Percentiles rank a stretch among this genome's conserved stretches.
phyloP scores from a whole-genome alignment of 2,888 invertebrate species.

The Dione vanillae region DNA sequence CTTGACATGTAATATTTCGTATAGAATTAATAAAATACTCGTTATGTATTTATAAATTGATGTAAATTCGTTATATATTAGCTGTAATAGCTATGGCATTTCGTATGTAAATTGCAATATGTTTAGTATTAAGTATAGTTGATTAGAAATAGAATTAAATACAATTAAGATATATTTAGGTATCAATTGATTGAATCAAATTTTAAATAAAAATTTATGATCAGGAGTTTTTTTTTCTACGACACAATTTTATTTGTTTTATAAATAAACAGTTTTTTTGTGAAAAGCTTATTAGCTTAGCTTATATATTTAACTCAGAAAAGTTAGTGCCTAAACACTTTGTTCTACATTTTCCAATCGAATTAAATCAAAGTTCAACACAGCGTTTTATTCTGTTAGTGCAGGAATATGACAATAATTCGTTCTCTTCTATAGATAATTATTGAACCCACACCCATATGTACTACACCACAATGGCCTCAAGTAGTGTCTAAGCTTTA shows the following conservation, averaged over 20 bases:
- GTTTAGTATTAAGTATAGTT: background rate
- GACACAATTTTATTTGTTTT: background rate
- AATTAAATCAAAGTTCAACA: no score
- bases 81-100: background rate
- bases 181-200: background rate
- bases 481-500: no score
- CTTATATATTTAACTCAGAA: no score
- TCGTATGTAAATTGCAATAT: background rate
- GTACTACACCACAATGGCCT: no score
- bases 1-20: background rate
- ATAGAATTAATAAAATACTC: background rate
- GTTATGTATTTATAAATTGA: no score
- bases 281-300: no score
- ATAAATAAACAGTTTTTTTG: background rate
- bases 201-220: background rate
- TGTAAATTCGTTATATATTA: background rate
- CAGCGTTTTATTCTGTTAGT: no score
- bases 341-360: no score
- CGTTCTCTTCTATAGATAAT: no score
- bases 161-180: background rate
- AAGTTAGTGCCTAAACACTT: no score
- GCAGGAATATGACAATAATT: no score
- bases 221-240: background rate
- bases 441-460: no score
- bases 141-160: background rate